These are phyloP conservation scores for Halocaridina rubra DNA, from an alignment of 2,888 invertebrate genomes.

Conservation along the genomic window DNA sequence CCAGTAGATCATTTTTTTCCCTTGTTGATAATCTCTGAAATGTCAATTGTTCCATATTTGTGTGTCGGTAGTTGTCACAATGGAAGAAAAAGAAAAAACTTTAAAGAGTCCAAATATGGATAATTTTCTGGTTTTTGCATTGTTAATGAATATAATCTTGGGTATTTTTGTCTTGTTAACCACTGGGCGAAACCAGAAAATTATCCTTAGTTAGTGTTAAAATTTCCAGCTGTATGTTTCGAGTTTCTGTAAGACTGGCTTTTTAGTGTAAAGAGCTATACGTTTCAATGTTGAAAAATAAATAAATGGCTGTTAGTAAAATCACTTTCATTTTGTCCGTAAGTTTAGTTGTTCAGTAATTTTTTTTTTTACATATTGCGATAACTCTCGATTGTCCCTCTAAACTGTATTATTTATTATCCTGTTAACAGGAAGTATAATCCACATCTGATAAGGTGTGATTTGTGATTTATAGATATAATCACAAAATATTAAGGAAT, in stretches of 20 bases:
- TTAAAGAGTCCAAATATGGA: background rate
- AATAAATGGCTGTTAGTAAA: conserved; percentile 37
- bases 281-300: conserved; percentile 27
- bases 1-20: conserved; percentile 11
- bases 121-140: background rate
- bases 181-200: background rate
- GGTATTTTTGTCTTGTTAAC: background rate
- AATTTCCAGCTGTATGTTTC: background rate
- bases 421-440: too few relatives aligned
- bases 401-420: too few relatives aligned
- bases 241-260: conserved; percentile 27
- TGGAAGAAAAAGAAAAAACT: conserved; percentile 2
- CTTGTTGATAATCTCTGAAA: background rate
- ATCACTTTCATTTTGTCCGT: background rate
- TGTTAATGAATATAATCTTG: background rate
- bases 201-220: background rate
- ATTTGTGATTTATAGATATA: too few relatives aligned
- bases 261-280: conserved; percentile 41
- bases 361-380: too few relatives aligned
- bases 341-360: too few relatives aligned
- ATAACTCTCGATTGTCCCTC: too few relatives aligned
- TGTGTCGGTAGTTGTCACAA: conserved; percentile 25
- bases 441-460: too few relatives aligned
- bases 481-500: too few relatives aligned
- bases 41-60: conserved; percentile 22